Evolutionary conservation across 2,797 vertebrate genomes (phyloP), one percentile per base, ranked within the genome.

Genomic region (Ceyx erithaca): DNA sequence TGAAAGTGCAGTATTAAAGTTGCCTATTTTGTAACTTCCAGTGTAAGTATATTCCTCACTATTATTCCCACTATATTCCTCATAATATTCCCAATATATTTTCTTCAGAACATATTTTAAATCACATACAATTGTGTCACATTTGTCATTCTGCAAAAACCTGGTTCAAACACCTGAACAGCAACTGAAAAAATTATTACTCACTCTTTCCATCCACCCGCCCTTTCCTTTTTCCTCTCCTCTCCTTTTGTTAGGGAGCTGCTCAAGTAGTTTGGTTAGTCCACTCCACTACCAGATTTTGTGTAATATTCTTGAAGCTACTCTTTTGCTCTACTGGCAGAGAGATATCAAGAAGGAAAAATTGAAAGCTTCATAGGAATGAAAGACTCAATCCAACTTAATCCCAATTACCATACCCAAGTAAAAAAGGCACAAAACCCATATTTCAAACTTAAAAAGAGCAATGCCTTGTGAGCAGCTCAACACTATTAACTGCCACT

Each of bases 241-340:
- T 23, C 58, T 20, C 25, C 66, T 68, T 77, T 26, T 58, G 10
- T 13, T 46, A 54, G 5, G 49, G 5, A 80, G 79, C 51, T 7
- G 3, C 49, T 73, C 30, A 28, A 68, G 31, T 2, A 45, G 28
- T 62, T 45, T 71, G 15, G 20, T 25, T 62, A 46, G 25, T 31
- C 43, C 55, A 46, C 7, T n/a, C 35, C 40, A 12, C 30, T 21
- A 37, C 22, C 55, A 84, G 33, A 13, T 66, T 49, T 52, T 6
- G 4, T 13, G 7, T 2, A 41, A 7, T 20, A 9, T 33, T 52
- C 41, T 33, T 40, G 52, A 76, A 88, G 86, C 49, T 73, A 61
- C 85, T 92, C 57, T 72, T 52, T 23, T 12, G 72, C 12, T 86
- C 85, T 73, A 83, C 82, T 87, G 94, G 92, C 81, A 93, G 82